These are phyloP conservation scores for Cinclus cinclus DNA, from an alignment of 2,113 vertebrate species.

Conservation along the genomic window DNA sequence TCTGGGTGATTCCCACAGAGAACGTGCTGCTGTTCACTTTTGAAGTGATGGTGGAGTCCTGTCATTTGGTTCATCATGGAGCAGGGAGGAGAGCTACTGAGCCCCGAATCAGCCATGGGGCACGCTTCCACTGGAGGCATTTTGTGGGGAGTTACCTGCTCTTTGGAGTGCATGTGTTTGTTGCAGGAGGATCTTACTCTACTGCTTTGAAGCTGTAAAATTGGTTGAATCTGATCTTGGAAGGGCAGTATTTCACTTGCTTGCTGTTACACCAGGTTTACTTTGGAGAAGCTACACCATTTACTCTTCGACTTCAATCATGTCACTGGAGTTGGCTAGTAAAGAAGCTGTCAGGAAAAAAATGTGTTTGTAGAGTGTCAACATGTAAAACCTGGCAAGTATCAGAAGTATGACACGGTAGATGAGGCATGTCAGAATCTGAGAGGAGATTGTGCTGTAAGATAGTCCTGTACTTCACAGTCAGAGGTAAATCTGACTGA, in stretches of 20 bases:
- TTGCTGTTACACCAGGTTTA: neutral
- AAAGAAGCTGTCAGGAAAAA: constrained; percentile 11
- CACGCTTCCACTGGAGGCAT: rapidly evolving
- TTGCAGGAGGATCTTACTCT: neutral
- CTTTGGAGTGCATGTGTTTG: rapidly evolving
- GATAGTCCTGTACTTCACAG: neutral
- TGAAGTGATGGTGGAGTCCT: neutral
- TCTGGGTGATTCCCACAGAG: neutral
- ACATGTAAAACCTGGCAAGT: constrained; percentile 8
- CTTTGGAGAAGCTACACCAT: neutral
- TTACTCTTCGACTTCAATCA: neutral
- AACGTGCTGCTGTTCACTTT: neutral
- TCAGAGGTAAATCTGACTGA: neutral
- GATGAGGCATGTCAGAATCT: constrained; percentile 16
- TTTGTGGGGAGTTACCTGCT: neutral
- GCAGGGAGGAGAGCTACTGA: neutral
- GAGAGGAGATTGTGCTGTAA: constrained; percentile 2
- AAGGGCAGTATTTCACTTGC: neutral
- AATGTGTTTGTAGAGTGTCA: constrained; percentile 12
- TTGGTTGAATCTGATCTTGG: neutral
- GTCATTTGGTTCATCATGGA: neutral
- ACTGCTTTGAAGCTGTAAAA: neutral
- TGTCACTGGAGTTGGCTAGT: neutral
- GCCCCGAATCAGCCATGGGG: rapidly evolving
- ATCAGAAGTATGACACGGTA: neutral